Conservation (phyloP, 2,797 vertebrate genomes). For the Halcyon chelicuti region DNA sequence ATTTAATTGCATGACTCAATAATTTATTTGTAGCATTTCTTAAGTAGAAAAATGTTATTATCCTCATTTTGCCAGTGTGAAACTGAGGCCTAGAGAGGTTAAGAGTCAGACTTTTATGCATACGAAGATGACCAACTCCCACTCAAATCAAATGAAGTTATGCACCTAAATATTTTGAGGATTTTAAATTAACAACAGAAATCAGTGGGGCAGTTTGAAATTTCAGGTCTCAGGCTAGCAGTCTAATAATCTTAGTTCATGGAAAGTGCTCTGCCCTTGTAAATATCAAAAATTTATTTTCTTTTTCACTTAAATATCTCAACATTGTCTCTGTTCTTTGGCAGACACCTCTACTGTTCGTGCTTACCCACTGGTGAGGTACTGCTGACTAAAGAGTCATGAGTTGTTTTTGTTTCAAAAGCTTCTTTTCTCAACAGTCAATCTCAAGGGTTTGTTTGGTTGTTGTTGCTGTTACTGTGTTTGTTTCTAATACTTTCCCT, state of each 20-base stretch:
- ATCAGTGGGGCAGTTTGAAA: background rate
- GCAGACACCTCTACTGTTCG: background rate
- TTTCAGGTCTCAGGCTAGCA: background rate
- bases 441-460: background rate
- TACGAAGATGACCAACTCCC: background rate
- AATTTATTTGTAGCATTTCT: background rate
- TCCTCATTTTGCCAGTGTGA: background rate
- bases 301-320: background rate
- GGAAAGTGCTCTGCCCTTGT: background rate
- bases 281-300: background rate
- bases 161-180: background rate
- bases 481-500: background rate
- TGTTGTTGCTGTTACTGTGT: background rate
- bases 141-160: background rate
- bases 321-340: background rate
- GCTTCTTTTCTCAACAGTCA: background rate
- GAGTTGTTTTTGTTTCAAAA: background rate
- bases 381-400: background rate
- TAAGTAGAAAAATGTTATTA: background rate
- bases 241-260: background rate
- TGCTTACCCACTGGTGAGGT: background rate
- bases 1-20: background rate
- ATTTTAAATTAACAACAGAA: background rate
- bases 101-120: background rate
- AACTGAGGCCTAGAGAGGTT: background rate